Base-by-base conservation (phyloP, 2,113 vertebrate species). In the Coptodon rendalli region DNA sequence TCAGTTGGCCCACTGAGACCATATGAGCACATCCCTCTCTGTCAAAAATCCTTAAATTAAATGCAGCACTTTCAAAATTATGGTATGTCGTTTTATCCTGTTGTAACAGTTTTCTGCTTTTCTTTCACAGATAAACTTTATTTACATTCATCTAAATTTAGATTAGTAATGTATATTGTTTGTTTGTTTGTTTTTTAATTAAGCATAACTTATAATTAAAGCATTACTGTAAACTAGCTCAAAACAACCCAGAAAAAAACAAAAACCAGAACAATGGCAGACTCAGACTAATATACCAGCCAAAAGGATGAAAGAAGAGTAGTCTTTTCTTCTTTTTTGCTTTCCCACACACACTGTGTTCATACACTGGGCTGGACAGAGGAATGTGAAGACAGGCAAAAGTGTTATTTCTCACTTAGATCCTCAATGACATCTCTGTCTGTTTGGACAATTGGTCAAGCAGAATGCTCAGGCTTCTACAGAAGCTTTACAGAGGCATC, bases 351-450 rank as follows among this genome's bases (percentile, higher is more conserved):
- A 86, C 81, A 88, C 84, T 59, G 57, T 79, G 63, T 88, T 90
- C 45, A 78, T 88, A 80, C 78, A 76, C 43, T 16, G 7, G 9
- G 82, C 73, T 87, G 87, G 92, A 90, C 31, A 71, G 83, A 89
- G 82, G 91, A 31, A 56, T 90, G 90, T 89, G 88, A 93, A 81
- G 87, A 84, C 81, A 88, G 87, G 88, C 90, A 87, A 89, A 81
- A 85, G 90, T 85, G 79, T 93, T 54, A 90, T 95, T 92, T 89
- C 89, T 93, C 91, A 94, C 90, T 92, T 94, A 90, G 56, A 83
- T 86, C 52, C 89, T 92, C 91, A 95, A 93, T 93, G 88, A 84
- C 80, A 76, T 45, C 85, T 84, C 89, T 92, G 86, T 94, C 36
- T 84, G 34, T 53, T 50, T 16, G 54, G 87, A 89, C 91, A 93